Conservation (phyloP, 2,113 vertebrate genomes). For the Heterochromis multidens region DNA sequence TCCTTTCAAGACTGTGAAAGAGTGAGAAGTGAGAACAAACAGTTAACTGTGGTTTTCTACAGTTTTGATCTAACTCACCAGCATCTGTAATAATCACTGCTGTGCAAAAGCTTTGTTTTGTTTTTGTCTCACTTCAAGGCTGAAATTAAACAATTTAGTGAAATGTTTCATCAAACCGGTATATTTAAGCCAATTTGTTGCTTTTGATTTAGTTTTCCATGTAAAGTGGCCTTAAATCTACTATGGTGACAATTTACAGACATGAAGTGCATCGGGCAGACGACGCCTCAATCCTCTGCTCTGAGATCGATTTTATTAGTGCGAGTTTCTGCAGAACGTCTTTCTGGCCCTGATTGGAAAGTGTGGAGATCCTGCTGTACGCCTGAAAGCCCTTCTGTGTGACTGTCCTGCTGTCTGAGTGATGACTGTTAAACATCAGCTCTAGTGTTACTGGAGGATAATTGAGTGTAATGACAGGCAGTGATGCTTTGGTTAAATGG, state of each 20-base stretch:
- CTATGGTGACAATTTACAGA: background rate
- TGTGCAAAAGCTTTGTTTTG: background rate
- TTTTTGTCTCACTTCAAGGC: background rate
- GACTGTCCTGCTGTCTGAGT: slow-evolving; percentile 16
- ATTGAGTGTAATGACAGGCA: slow-evolving; percentile 7
- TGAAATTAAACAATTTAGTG: background rate
- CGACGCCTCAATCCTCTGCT: background rate
- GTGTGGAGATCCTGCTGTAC: background rate
- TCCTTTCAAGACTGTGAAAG: background rate
- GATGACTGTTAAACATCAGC: slow-evolving; percentile 14
- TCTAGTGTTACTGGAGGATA: slow-evolving; percentile 7
- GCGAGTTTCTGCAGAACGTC: background rate
- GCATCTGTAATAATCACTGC: background rate
- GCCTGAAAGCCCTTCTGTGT: background rate
- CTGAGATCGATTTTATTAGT: background rate
- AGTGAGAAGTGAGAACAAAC: too few relatives aligned
- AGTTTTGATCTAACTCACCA: background rate
- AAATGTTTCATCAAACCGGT: background rate
- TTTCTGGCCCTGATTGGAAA: background rate
- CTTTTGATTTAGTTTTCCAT: background rate
- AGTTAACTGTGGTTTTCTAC: background rate
- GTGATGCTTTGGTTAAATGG: slow-evolving; percentile 5
- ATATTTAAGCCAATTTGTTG: background rate
- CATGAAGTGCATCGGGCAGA: background rate
- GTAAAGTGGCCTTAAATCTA: background rate